A percentile compares a stretch with the other conserved stretches of the same genome.
These are phyloP conservation scores for Forficula auricularia DNA, from an alignment of 1,140 invertebrate species.

Conservation along the genomic window DNA sequence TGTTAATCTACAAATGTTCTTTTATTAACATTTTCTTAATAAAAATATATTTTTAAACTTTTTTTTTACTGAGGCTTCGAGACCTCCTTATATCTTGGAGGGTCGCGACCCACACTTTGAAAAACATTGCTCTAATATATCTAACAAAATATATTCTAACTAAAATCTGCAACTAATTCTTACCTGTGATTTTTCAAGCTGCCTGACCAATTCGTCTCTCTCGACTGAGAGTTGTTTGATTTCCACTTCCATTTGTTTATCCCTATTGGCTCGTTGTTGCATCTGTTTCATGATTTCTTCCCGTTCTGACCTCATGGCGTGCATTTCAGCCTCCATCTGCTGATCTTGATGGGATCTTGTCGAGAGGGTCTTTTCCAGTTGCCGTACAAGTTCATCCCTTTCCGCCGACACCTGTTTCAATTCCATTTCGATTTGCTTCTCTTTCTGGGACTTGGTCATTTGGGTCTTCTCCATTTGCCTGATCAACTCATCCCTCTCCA, in stretches of 20 bases:
- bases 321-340: slow-evolving; percentile 3
- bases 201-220: slow-evolving; percentile 68
- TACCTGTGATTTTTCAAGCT: slow-evolving; percentile 74
- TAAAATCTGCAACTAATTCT: no score
- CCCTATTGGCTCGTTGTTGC: slow-evolving; percentile 14
- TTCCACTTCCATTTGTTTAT: slow-evolving; percentile 54
- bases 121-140: no score
- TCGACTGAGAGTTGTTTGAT: slow-evolving; percentile 69
- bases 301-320: slow-evolving; percentile 7
- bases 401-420: slow-evolving; percentile 67
- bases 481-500: slow-evolving; percentile 30
- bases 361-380: slow-evolving; percentile 63
- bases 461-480: slow-evolving; percentile 46
- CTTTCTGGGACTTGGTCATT: slow-evolving; percentile 26
- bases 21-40: no score
- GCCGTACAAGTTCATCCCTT: slow-evolving; percentile 68
- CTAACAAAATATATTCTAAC: no score
- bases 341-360: not conserved
- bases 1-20: no score
- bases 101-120: no score
- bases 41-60: no score
- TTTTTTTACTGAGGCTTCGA: no score
- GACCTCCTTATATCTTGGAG: no score
- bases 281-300: no score
- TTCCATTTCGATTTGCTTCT: slow-evolving; percentile 59